These are phyloP conservation scores for Micronycteris hirsuta DNA, from an alignment of 2,113 vertebrate species.

Conservation along the genomic window DNA sequence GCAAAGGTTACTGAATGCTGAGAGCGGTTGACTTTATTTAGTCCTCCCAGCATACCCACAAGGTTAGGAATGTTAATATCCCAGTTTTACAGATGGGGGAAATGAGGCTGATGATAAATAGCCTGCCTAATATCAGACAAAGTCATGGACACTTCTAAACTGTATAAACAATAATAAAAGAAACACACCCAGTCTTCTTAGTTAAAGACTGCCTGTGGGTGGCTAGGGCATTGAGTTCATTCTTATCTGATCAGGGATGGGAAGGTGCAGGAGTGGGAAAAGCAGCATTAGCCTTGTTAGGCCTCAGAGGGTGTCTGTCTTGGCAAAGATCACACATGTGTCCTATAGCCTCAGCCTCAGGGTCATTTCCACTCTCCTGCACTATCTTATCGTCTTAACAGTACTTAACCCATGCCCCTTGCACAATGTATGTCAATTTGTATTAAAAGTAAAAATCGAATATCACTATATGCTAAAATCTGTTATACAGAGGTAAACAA, in stretches of 20 bases:
- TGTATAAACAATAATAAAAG: not conserved
- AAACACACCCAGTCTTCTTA: not conserved
- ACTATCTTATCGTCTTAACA: not conserved
- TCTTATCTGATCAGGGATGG: not conserved
- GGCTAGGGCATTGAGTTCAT: not conserved
- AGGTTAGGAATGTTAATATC: not conserved
- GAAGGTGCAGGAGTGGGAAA: not conserved
- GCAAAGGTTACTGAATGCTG: not conserved
- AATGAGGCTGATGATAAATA: not conserved
- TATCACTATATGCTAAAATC: not conserved
- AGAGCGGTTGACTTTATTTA: not conserved
- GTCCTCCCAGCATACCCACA: not conserved
- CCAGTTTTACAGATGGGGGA: not conserved
- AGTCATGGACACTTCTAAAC: not conserved
- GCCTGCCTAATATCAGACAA: not conserved
- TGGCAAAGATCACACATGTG: not conserved
- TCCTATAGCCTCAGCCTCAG: not conserved
- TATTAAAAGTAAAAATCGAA: not conserved
- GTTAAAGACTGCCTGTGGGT: not conserved
- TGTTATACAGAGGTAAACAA: not conserved
- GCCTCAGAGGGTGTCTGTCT: not conserved
- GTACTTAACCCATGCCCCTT: not conserved
- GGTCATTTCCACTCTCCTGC: not conserved
- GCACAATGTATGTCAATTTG: not conserved
- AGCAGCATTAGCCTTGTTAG: not conserved